Percentiles rank a stretch among this genome's conserved stretches.
phyloP scores from a whole-genome alignment of 2,797 vertebrate genomes.

The Periparus ater region DNA sequence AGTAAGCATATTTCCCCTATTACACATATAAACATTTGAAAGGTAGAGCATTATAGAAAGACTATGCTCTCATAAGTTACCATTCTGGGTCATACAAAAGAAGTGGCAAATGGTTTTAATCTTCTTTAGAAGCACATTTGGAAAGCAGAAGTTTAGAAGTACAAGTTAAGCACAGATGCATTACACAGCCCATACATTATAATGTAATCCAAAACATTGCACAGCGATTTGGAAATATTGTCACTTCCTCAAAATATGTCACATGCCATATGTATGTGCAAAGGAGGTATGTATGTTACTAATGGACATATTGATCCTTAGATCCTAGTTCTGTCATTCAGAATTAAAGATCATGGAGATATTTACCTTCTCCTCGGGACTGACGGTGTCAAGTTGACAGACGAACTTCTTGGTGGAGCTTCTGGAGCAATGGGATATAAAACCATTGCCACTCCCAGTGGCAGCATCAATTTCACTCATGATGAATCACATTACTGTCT shows the following conservation, averaged over 20 bases:
- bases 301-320: neutral
- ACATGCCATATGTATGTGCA: neutral
- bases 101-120: neutral
- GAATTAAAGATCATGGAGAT: neutral
- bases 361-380: slow-evolving; percentile 19
- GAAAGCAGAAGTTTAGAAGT: neutral
- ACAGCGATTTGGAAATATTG: neutral
- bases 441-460: slow-evolving; percentile 63
- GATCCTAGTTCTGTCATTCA: neutral
- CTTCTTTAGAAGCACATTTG: neutral
- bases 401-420: neutral
- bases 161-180: neutral
- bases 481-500: slow-evolving; percentile 63
- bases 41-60: neutral
- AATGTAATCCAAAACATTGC: neutral
- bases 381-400: neutral
- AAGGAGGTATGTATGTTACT: neutral
- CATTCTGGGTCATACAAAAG: neutral
- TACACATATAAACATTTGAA: neutral
- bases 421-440: slow-evolving; percentile 52
- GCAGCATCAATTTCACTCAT: slow-evolving; percentile 2
- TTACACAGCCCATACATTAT: neutral
- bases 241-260: neutral
- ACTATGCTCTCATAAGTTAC: neutral
- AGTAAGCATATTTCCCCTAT: neutral